Evolutionary conservation across 2,113 vertebrate species (phyloP), one percentile per base, ranked within the genome.

Genomic region (Prochilodus magdalenae): DNA sequence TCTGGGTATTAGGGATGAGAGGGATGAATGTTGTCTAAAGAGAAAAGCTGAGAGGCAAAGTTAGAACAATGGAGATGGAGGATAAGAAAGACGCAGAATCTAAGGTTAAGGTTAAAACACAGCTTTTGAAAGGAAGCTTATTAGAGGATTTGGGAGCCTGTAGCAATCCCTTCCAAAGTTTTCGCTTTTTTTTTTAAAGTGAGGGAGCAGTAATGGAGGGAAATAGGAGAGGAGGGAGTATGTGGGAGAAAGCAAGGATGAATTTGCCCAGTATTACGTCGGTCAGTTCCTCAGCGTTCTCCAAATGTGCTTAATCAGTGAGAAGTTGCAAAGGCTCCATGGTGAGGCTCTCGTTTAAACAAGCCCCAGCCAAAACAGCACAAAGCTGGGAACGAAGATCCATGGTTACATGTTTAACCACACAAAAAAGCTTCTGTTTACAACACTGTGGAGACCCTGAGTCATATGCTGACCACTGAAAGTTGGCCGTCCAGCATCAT

Each of bases 391-490:
- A 78, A 40, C 18, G 72, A 44, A 81, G 66, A 81, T 67, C 53
- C 65, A 62, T 24, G 27, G 49, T 82, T 30, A 82, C 30, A 70
- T 40, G 59, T 53, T 76, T 75, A 74, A 24, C 53, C 71, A 74
- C 44, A 47, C 60, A 27, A 80, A 24, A 62, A 16, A 44, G 24
- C 27, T 36, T 33, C 16, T 26, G n/a, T 73, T 33, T 79, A 36
- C 29, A 74, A 10, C 16, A 71, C 11, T 24, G 27, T 75, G 80
- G 76, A 86, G 77, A 80, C 67, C 40, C 69, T 82, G 84, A 85
- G 80, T 85, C 84, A 79, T 67, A 60, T 14, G 49, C 49, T 66
- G 53, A 70, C 30, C 77, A 59, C 65, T 59, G 4, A 74, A 79
- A 57, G 36, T 65, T 75, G 72, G 67, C 60, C 26, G 16, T 51